These are phyloP conservation scores for Siniperca obscura DNA, from an alignment of 2,797 vertebrate species.

Conservation along the genomic window DNA sequence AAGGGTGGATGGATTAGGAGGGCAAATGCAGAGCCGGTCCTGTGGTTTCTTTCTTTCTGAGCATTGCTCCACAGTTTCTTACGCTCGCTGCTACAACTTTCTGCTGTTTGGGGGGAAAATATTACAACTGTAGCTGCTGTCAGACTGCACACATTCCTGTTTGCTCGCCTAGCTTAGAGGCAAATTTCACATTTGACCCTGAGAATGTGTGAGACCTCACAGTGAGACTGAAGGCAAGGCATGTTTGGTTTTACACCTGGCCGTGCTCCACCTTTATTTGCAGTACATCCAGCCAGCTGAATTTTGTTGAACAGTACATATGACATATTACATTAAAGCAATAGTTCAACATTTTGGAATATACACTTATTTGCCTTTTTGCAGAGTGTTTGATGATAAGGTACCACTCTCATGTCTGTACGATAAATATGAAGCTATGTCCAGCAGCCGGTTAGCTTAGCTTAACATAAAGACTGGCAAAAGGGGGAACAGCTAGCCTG, in stretches of 20 bases:
- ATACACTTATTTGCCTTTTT: not conserved
- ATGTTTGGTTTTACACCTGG: conserved; percentile 38
- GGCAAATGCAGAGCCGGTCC: conserved; percentile 52
- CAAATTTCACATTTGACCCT: conserved; percentile 59
- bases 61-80: conserved; percentile 38
- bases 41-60: conserved; percentile 46
- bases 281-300: not conserved
- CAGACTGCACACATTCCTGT: conserved; percentile 43
- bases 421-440: not conserved
- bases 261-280: conserved; percentile 19
- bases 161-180: not conserved
- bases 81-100: conserved; percentile 20
- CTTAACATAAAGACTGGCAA: not conserved
- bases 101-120: conserved; percentile 40
- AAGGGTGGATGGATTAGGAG: conserved; percentile 66
- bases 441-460: not conserved
- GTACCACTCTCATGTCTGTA: not conserved
- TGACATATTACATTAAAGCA: not conserved
- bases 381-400: not conserved
- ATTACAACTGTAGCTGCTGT: conserved; percentile 7
- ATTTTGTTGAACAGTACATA: not conserved
- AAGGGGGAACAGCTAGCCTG: not conserved
- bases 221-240: conserved; percentile 12
- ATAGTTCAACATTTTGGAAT: no score
- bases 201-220: conserved; percentile 39